Conservation (phyloP, 2,888 invertebrate genomes). For the Cryptophagus acutangulus region DNA sequence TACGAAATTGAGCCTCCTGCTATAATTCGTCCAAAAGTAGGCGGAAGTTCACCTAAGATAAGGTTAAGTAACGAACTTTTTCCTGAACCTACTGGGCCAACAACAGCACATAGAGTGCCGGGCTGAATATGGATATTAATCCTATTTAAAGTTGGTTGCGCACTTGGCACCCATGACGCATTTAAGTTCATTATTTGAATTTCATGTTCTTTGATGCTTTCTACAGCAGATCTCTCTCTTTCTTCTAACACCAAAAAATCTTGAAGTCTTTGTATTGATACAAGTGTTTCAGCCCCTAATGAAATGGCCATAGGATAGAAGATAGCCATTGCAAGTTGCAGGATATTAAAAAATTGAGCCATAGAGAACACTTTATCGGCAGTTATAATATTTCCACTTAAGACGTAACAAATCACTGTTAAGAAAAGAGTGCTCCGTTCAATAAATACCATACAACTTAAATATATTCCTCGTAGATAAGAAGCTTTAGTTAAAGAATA, state of each 20-base stretch:
- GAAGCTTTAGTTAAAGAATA: conserved; percentile 48
- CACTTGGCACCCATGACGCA: conserved; percentile 14
- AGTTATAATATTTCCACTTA: conserved; percentile 59
- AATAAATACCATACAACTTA: conserved; percentile 72
- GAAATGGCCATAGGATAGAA: conserved; percentile 21
- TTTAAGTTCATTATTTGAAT: conserved; percentile 12
- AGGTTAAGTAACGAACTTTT: conserved; percentile 65
- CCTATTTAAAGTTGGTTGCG: conserved; percentile 10
- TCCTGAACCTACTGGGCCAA: conserved; percentile 63
- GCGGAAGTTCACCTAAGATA: conserved; percentile 64
- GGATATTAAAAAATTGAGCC: conserved; percentile 22
- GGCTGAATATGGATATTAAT: conserved; percentile 14
- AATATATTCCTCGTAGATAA: conserved; percentile 62
- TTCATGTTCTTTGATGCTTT: neutral
- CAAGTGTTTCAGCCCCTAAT: conserved; percentile 20
- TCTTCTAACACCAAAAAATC: conserved; percentile 24
- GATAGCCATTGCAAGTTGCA: conserved; percentile 22
- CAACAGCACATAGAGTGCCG: conserved; percentile 45
- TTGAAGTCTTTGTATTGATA: conserved; percentile 23
- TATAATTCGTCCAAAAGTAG: conserved; percentile 54
- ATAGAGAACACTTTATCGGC: conserved; percentile 43
- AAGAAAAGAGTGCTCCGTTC: conserved; percentile 75
- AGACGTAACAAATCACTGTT: conserved; percentile 68
- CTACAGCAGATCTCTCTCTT: conserved; percentile 13
- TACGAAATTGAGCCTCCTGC: conserved; percentile 61